phyloP scores from a whole-genome alignment of 2,888 invertebrate species.

The Andrena flavipes region DNA sequence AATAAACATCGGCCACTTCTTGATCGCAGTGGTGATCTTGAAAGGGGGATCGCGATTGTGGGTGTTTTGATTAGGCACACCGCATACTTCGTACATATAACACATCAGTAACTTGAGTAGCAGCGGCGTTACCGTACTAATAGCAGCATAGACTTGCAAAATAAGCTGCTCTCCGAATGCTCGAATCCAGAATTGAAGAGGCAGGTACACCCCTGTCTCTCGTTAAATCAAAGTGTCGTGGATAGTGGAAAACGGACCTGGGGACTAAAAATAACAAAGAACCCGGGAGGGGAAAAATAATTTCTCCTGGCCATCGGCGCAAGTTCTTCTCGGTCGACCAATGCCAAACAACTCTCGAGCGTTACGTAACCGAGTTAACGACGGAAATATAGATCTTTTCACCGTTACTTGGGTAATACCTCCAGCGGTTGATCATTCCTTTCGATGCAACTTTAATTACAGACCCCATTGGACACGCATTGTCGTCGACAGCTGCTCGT shows the following conservation, averaged over 20 bases:
- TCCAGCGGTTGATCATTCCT: not conserved
- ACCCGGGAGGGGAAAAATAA: conserved; percentile 47
- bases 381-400: conserved; percentile 19
- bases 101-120: too few relatives aligned
- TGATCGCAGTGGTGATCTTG: not conserved
- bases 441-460: not conserved
- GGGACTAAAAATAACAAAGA: conserved; percentile 45
- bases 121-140: not conserved
- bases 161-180: not conserved
- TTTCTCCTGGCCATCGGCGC: conserved; percentile 50
- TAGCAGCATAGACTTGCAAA: not conserved
- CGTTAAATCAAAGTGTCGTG: not conserved
- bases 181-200: not conserved
- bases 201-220: not conserved
- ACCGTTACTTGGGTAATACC: conserved; percentile 18
- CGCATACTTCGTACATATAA: not conserved
- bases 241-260: conserved; percentile 18
- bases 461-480: not conserved
- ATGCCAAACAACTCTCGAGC: conserved; percentile 11
- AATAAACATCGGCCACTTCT: not conserved
- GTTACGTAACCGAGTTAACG: conserved; percentile 32
- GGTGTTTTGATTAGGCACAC: not conserved
- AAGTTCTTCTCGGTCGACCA: conserved; percentile 22
- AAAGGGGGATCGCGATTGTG: not conserved
- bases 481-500: conserved; percentile 1